Conservation (phyloP, 2,113 vertebrate genomes). For the Poeciliopsis prolifica region DNA sequence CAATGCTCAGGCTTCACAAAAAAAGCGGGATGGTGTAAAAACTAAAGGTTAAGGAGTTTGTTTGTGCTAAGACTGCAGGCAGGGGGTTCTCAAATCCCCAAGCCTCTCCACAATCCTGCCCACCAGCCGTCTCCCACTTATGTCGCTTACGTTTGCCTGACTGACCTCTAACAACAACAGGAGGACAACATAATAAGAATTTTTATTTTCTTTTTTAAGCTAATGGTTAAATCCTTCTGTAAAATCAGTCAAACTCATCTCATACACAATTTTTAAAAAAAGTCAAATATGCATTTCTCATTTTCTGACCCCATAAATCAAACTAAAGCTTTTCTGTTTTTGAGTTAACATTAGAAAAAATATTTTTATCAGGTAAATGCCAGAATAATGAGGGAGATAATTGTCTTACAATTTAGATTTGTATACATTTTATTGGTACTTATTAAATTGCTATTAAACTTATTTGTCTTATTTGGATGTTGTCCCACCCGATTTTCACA, state of each 20-base stretch:
- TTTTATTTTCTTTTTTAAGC: not conserved
- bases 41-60: constrained; percentile 47
- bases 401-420: too few species aligned
- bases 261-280: too few species aligned
- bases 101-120: constrained; percentile 10
- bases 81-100: constrained; percentile 48
- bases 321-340: too few species aligned
- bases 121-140: not conserved
- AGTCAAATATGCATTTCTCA: too few species aligned
- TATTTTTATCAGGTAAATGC: too few species aligned
- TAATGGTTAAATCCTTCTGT: not conserved
- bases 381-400: too few species aligned
- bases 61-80: constrained; percentile 50
- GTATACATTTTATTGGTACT: too few species aligned
- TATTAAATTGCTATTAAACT: too few species aligned
- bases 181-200: constrained; percentile 22
- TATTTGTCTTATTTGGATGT: too few species aligned
- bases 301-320: too few species aligned
- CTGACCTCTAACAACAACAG: not conserved
- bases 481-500: too few species aligned
- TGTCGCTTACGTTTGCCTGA: constrained; percentile 29
- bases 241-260: not conserved
- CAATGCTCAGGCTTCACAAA: constrained; percentile 7
- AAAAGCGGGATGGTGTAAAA: constrained; percentile 48
- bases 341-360: too few species aligned